phyloP scores from a whole-genome alignment of 2,888 invertebrate genomes.

The Heterodera filipjevi region DNA sequence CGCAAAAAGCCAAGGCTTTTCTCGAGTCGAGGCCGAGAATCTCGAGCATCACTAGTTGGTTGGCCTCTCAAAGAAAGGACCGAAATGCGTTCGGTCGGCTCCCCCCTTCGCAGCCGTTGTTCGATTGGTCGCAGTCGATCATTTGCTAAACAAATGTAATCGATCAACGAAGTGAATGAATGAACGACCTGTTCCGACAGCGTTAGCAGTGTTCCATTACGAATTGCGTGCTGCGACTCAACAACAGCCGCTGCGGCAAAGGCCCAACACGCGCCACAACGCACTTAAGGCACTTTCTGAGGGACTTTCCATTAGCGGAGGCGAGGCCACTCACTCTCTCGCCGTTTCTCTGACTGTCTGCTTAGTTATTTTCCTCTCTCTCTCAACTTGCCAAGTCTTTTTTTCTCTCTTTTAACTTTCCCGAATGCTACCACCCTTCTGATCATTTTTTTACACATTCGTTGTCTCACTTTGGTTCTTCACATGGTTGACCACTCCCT shows the following conservation, averaged over 20 bases:
- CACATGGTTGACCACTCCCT: constrained; percentile 47
- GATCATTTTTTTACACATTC: no score
- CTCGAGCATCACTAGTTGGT: no score
- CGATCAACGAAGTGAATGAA: no score
- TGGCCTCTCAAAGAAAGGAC: not conserved
- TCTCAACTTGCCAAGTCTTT: no score
- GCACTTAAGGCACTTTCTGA: constrained; percentile 1
- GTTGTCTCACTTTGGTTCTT: constrained; percentile 51
- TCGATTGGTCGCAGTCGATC: constrained; percentile 53
- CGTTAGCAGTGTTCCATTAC: constrained; percentile 38
- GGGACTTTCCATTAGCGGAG: no score
- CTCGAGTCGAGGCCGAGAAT: no score
- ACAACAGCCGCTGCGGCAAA: constrained; percentile 53
- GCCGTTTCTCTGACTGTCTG: no score
- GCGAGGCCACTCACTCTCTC: no score
- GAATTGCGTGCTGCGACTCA: constrained; percentile 50
- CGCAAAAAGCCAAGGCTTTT: no score
- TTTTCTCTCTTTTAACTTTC: no score
- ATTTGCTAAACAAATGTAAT: constrained; percentile 38
- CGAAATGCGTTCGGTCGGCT: constrained; percentile 29
- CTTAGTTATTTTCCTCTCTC: no score
- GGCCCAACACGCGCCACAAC: constrained; percentile 58
- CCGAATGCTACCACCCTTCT: no score
- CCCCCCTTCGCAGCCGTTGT: constrained; percentile 49
- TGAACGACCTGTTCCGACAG: constrained; percentile 53